phyloP scores from a whole-genome alignment of 2,888 invertebrate genomes.

The Melanophora roralis region DNA sequence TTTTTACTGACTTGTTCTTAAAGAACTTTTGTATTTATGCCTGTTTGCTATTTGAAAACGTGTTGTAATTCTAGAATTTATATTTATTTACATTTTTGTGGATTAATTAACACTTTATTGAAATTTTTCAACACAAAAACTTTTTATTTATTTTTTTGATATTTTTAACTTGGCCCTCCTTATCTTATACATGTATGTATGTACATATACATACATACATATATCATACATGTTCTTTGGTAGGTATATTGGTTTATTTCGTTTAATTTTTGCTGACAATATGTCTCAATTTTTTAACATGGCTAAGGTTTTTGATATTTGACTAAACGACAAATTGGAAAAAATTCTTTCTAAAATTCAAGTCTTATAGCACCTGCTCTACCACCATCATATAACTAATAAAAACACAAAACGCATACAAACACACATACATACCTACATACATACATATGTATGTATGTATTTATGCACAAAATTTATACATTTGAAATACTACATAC shows the following conservation, averaged over 20 bases:
- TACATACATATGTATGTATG: background rate
- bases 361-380: background rate
- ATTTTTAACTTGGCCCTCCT: no score
- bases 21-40: background rate
- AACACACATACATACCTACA: background rate
- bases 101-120: conserved; percentile 9
- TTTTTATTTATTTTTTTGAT: background rate
- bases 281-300: conserved; percentile 26
- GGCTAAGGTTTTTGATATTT: conserved; percentile 14
- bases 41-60: conserved; percentile 7
- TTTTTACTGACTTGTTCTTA: background rate
- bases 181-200: no score
- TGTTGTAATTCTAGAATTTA: conserved; percentile 45
- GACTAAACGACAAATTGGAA: background rate
- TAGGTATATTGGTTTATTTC: background rate
- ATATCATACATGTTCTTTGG: no score
- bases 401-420: no score
- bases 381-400: no score
- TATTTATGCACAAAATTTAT: no score
- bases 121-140: conserved; percentile 8
- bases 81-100: background rate
- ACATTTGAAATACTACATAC: no score
- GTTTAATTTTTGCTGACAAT: conserved; percentile 43
- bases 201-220: no score
- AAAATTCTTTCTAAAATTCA: conserved; percentile 28